These are phyloP conservation scores for Antennarius maculatus DNA, from an alignment of 2,797 vertebrate species.

Conservation along the genomic window DNA sequence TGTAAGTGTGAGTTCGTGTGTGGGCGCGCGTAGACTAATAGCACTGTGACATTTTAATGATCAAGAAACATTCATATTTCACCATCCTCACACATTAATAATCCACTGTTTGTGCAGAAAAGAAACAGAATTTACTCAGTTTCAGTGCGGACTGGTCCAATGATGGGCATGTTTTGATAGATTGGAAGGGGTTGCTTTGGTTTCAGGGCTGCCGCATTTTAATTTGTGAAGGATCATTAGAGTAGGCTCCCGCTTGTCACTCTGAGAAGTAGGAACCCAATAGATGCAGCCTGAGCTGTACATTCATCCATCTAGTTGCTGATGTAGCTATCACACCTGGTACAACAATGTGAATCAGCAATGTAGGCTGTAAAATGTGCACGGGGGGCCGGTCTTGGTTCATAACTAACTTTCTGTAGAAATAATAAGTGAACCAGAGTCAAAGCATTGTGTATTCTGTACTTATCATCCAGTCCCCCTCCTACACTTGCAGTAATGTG, in stretches of 20 bases:
- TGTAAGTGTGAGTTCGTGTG: no score
- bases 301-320: conserved; percentile 59
- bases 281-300: conserved; percentile 46
- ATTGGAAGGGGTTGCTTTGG: conserved; percentile 59
- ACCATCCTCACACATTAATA: conserved; percentile 36
- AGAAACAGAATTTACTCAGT: conserved; percentile 41
- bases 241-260: conserved; percentile 58
- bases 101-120: conserved; percentile 27
- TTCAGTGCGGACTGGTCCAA: conserved; percentile 33
- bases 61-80: conserved; percentile 44
- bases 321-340: conserved; percentile 41
- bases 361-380: conserved; percentile 14
- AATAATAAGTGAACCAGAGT: conserved; percentile 55
- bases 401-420: conserved; percentile 38
- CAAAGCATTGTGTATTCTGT: conserved; percentile 55
- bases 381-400: conserved; percentile 15
- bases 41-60: conserved; percentile 38
- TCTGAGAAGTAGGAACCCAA: conserved; percentile 49
- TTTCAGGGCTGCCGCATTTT: conserved; percentile 76
- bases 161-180: conserved; percentile 57
- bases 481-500: conserved; percentile 64
- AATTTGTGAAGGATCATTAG: conserved; percentile 80
- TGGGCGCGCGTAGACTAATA: background rate
- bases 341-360: conserved; percentile 33
- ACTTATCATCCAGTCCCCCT: conserved; percentile 66